Percentiles rank a stretch among this genome's conserved stretches.
Evolutionary conservation across 2,888 invertebrate species (phyloP).

Genomic region (Bimastos eiseni): DNA sequence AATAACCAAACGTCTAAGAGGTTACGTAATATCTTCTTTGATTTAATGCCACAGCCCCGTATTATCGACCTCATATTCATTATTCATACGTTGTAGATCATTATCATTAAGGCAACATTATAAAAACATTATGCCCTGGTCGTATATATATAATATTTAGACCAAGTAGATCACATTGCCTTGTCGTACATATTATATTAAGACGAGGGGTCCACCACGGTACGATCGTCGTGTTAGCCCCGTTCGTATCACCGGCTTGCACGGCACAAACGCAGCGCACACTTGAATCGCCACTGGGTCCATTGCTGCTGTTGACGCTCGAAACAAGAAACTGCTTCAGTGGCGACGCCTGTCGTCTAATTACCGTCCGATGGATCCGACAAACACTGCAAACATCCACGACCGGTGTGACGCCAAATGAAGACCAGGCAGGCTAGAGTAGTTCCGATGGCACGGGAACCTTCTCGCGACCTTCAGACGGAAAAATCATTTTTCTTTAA

Average conservation of each 20-base stretch:
- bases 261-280: background rate
- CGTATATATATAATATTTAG: no score
- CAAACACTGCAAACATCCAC: background rate
- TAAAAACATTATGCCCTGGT: no score
- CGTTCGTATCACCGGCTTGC: background rate
- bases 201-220: background rate
- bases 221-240: background rate
- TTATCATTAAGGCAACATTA: no score
- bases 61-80: no score
- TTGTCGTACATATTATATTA: no score
- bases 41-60: no score
- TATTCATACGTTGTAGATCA: no score
- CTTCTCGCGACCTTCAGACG: no score
- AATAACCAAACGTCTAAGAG: no score
- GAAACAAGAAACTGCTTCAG: slow-evolving; percentile 21
- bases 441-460: background rate
- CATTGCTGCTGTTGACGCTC: background rate
- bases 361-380: slow-evolving; percentile 15
- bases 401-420: background rate
- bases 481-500: no score
- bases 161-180: no score
- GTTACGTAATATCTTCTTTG: no score
- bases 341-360: slow-evolving; percentile 16
- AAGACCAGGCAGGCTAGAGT: background rate
- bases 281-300: background rate